A percentile compares a stretch with the other conserved stretches of the same genome.
Evolutionary conservation across 2,888 invertebrate species (phyloP).

Genomic region (Minunthozetes semirufus): DNA sequence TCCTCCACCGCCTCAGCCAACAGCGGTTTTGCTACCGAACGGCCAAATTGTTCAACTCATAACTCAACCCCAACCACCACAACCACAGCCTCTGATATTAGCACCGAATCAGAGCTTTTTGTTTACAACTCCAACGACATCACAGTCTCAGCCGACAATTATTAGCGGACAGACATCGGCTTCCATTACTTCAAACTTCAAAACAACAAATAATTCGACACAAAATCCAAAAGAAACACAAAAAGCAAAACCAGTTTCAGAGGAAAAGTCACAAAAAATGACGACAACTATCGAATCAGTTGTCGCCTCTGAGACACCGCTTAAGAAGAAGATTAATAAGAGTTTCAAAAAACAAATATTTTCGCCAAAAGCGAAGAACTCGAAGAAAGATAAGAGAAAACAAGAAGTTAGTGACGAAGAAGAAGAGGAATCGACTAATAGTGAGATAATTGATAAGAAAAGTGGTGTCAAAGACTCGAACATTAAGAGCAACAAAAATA

Average conservation of each 20-base stretch:
- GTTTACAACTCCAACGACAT: neutral
- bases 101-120: slow-evolving; percentile 29
- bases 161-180: slow-evolving; percentile 7
- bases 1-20: slow-evolving; percentile 45
- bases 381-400: neutral
- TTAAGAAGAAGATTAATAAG: neutral
- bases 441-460: neutral
- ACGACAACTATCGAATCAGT: slow-evolving; percentile 18
- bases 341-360: neutral
- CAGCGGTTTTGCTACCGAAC: slow-evolving; percentile 49
- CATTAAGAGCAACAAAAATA: neutral
- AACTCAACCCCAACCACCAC: slow-evolving; percentile 46
- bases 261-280: neutral
- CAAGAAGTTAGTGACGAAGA: neutral
- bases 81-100: slow-evolving; percentile 13
- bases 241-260: neutral
- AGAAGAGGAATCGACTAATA: neutral
- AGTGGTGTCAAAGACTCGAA: neutral
- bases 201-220: neutral
- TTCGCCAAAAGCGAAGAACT: neutral
- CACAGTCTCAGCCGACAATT: neutral
- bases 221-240: neutral
- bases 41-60: slow-evolving; percentile 50
- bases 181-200: neutral
- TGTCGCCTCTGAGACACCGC: neutral